Evolutionary conservation across 2,797 vertebrate species (phyloP), one percentile per base, ranked within the genome.

Genomic region (Prunella strophiata): DNA sequence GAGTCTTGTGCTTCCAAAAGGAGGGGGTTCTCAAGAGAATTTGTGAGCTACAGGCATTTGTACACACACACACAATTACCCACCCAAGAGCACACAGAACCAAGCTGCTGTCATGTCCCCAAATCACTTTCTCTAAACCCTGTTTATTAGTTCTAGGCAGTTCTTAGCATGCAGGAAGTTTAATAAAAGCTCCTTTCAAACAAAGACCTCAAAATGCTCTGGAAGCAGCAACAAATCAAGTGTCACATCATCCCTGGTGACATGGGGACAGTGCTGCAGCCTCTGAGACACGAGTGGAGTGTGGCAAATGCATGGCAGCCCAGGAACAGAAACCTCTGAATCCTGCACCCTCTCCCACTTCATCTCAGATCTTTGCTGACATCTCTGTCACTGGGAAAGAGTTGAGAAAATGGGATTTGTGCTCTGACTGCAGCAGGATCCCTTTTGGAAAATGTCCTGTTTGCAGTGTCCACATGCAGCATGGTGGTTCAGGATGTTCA

Each of bases 121-220:
- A 95, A 25, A 94, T 93, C 66, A 43, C 96, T 96, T 94, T 48
- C 19, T 78, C 77, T 93, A 94, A 90, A 95, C 61, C 14, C 0
- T 95, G 85, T 91, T 94, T 96, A 96, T 96, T 96, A 92, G 91
- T 95, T 63, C 67, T 30, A 43, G 82, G 91, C 77, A 30, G 74
- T 85, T 85, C 93, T 95, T 96, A 94, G 91, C 79, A 52, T 5
- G 62, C 32, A 78, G 88, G 75, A 90, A 91, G 70, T 92, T 94
- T 93, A 95, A 95, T 96, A 96, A 96, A 97, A 97, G 73, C 90
- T 88, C 54, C 83, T 97, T 96, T 90, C 75, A 77, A 91, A 84
- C 87, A 77, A 93, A 95, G 87, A 52, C 73, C 85, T 93, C 91
- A 66, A 85, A 94, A 73, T 29, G 30, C 80, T 96, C 83, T 84